Percentiles rank a stretch among this genome's conserved stretches.
These are phyloP conservation scores for Ariopsis seemanni DNA, from an alignment of 2,113 vertebrate species.

Conservation along the genomic window DNA sequence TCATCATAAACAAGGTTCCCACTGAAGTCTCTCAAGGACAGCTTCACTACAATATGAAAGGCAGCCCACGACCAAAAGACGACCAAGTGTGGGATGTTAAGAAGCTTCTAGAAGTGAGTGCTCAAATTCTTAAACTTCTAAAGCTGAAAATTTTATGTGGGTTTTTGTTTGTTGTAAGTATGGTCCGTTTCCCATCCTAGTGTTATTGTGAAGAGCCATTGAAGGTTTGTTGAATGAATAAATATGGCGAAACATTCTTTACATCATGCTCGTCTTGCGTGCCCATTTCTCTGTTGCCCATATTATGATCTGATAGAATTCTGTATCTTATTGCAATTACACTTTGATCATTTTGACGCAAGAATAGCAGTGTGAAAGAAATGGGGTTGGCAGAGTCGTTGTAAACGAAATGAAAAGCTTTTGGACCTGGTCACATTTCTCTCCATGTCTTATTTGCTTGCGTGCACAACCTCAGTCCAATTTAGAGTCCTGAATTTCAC, in stretches of 20 bases:
- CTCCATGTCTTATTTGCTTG: not conserved
- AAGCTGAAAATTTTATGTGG: not conserved
- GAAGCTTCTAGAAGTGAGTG: conserved; percentile 86
- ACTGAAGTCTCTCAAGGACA: conserved; percentile 51
- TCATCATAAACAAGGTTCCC: conserved; percentile 90
- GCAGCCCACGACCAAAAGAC: conserved; percentile 74
- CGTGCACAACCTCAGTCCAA: too few species aligned
- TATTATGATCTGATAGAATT: not conserved
- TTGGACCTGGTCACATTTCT: not conserved
- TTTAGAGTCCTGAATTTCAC: too few species aligned
- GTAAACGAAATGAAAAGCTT: not conserved
- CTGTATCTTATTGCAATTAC: not conserved
- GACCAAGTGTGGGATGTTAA: conserved; percentile 94
- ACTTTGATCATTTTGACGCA: not conserved
- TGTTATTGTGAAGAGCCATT: not conserved
- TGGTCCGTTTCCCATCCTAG: not conserved
- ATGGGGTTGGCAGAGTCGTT: not conserved
- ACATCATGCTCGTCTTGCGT: not conserved
- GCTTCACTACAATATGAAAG: conserved; percentile 91
- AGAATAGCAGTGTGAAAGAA: not conserved
- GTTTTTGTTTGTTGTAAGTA: not conserved
- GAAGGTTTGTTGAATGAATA: not conserved
- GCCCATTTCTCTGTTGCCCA: not conserved
- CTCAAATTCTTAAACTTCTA: not conserved
- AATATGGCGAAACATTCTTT: not conserved